Percentiles rank a stretch among this genome's conserved stretches.
Evolutionary conservation across 2,113 vertebrate genomes (phyloP).

Genomic region (Centropristis striata): DNA sequence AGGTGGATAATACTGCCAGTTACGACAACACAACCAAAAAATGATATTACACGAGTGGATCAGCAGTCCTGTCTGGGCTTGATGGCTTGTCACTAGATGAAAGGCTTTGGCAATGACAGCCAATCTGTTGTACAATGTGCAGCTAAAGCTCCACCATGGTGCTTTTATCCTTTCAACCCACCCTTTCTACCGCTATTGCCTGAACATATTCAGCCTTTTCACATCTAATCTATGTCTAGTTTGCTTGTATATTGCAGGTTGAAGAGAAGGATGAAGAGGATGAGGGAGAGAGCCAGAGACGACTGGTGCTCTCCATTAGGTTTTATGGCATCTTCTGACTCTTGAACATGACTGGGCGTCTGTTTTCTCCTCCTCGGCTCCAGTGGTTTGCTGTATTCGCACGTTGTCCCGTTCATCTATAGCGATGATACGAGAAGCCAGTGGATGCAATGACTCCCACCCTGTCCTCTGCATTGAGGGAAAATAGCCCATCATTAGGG

Average conservation of each 20-base stretch:
- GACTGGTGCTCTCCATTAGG: slow-evolving; percentile 15
- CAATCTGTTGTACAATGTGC: slow-evolving; percentile 60
- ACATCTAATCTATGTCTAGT: slow-evolving; percentile 39
- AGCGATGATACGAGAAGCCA: slow-evolving; percentile 8
- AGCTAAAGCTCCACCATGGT: slow-evolving; percentile 38
- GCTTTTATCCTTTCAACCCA: slow-evolving; percentile 53
- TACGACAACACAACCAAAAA: slow-evolving; percentile 55
- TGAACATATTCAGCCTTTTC: slow-evolving; percentile 49
- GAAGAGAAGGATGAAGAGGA: slow-evolving; percentile 14
- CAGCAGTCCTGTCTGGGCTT: slow-evolving; percentile 46
- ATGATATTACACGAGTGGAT: slow-evolving; percentile 51
- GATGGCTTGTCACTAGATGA: slow-evolving; percentile 66
- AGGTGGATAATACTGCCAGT: slow-evolving; percentile 30
- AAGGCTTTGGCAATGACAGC: slow-evolving; percentile 63
- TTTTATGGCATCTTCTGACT: slow-evolving; percentile 11
- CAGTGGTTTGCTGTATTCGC: background rate
- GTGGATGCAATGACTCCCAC: slow-evolving; percentile 24
- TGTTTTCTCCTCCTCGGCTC: slow-evolving; percentile 1
- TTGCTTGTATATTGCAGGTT: slow-evolving; percentile 28
- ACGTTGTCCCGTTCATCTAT: slow-evolving; percentile 37
- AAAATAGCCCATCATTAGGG: slow-evolving; percentile 62
- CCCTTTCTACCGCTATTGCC: slow-evolving; percentile 14
- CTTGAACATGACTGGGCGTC: slow-evolving; percentile 33
- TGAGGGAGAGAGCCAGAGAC: background rate
- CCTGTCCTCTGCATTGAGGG: slow-evolving; percentile 33